Evolutionary conservation across 2,113 vertebrate species (phyloP).

Genomic region (Ictidomys tridecemlineatus): DNA sequence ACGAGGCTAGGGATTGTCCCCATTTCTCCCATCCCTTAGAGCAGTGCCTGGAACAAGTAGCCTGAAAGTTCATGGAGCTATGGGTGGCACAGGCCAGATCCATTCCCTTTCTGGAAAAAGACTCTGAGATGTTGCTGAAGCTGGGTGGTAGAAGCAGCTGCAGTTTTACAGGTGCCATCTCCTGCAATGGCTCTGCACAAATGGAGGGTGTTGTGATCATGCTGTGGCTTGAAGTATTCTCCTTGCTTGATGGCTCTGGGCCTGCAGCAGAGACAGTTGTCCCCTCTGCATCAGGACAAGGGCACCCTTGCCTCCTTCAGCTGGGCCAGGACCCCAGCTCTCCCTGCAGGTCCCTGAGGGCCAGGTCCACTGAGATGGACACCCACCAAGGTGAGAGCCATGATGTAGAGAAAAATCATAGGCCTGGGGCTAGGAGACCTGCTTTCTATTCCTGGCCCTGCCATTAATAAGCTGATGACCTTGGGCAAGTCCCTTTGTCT

Average conservation of each 20-base stretch:
- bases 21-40: neutral
- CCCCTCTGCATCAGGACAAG: neutral
- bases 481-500: conserved; percentile 51
- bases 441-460: conserved; percentile 58
- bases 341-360: neutral
- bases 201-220: neutral
- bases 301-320: neutral
- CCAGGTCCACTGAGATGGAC: neutral
- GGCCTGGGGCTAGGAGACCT: neutral
- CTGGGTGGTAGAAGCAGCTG: neutral
- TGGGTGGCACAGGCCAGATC: neutral
- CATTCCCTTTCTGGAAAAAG: neutral
- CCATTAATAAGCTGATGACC: conserved; percentile 63
- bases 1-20: neutral
- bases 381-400: conserved; percentile 13
- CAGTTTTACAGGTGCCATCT: neutral
- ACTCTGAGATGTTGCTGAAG: neutral
- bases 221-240: neutral
- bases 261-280: neutral
- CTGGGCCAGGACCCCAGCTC: neutral
- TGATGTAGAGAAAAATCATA: neutral
- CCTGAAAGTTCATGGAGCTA: neutral
- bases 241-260: neutral
- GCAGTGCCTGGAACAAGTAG: neutral
- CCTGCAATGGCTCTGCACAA: neutral